Conservation (phyloP, 2,113 vertebrate species). For the Callopanchax toddi region DNA sequence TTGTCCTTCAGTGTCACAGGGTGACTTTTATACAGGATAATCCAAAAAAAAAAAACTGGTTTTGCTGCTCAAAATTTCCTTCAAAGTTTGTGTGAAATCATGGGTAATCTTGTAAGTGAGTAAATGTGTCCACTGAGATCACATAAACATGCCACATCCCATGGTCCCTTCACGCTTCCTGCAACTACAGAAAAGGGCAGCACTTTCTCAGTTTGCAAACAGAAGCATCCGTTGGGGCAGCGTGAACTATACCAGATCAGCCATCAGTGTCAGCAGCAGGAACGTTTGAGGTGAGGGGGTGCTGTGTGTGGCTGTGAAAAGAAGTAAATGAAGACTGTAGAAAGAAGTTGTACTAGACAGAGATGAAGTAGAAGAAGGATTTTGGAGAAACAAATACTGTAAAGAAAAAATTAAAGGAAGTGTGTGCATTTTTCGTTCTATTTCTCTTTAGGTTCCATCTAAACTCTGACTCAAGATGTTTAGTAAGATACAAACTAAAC, state of each 20-base stretch:
- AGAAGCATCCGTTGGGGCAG: conserved; percentile 50
- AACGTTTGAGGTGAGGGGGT: conserved; percentile 4
- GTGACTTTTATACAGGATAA: conserved; percentile 28
- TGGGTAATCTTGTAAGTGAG: conserved; percentile 29
- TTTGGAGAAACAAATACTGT: background rate
- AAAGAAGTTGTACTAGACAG: background rate
- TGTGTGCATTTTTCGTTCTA: background rate
- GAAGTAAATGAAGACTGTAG: background rate
- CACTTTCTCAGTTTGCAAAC: conserved; percentile 88
- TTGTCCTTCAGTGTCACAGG: conserved; percentile 64
- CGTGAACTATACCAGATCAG: conserved; percentile 42
- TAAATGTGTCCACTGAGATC: conserved; percentile 19
- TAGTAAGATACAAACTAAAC: conserved; percentile 6
- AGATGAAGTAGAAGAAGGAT: background rate
- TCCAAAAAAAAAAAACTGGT: conserved; percentile 19
- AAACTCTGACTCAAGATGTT: conserved; percentile 9
- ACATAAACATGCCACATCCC: conserved; percentile 55
- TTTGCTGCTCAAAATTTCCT: conserved; percentile 2
- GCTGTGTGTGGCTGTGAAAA: conserved; percentile 15
- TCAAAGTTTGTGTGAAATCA: background rate
- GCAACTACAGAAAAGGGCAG: conserved; percentile 73
- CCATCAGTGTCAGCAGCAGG: conserved; percentile 43
- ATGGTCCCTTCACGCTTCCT: conserved; percentile 67
- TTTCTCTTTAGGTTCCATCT: too few species aligned
- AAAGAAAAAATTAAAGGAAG: conserved; percentile 17